Percentiles rank a stretch among this genome's conserved stretches.
These are phyloP conservation scores for Mus spretus DNA, from an alignment of 2,797 vertebrate genomes.

Conservation along the genomic window DNA sequence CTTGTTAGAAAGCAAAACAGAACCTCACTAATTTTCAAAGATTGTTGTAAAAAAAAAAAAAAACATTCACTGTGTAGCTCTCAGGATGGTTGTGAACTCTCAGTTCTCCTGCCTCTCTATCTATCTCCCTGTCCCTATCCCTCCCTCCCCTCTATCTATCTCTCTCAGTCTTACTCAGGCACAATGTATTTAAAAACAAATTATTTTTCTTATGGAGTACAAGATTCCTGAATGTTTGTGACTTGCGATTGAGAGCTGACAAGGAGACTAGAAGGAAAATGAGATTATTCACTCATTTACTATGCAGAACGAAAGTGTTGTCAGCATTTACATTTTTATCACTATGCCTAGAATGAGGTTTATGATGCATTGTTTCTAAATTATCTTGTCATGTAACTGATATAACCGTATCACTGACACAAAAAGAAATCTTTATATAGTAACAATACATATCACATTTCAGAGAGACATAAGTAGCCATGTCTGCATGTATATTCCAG, in stretches of 20 bases:
- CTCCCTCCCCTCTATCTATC: background rate
- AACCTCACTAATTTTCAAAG: no score
- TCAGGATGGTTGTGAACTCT: no score
- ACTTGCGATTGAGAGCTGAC: background rate
- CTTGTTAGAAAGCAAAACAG: background rate
- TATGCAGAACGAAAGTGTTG: conserved; percentile 36
- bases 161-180: no score
- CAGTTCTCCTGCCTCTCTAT: background rate
- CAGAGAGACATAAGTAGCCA: background rate
- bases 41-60: background rate
- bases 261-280: conserved; percentile 30
- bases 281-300: background rate
- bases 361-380: conserved; percentile 17
- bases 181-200: background rate
- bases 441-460: background rate
- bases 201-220: background rate
- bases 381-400: conserved; percentile 54
- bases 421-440: conserved; percentile 39
- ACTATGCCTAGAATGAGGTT: conserved; percentile 31
- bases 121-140: no score
- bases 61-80: background rate
- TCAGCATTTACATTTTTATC: conserved; percentile 66
- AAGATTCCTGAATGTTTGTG: background rate
- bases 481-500: background rate
- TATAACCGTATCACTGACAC: conserved; percentile 32